Percentiles rank a stretch among this genome's conserved stretches.
phyloP scores from a whole-genome alignment of 2,113 vertebrate species.

The Oncorhynchus nerka region DNA sequence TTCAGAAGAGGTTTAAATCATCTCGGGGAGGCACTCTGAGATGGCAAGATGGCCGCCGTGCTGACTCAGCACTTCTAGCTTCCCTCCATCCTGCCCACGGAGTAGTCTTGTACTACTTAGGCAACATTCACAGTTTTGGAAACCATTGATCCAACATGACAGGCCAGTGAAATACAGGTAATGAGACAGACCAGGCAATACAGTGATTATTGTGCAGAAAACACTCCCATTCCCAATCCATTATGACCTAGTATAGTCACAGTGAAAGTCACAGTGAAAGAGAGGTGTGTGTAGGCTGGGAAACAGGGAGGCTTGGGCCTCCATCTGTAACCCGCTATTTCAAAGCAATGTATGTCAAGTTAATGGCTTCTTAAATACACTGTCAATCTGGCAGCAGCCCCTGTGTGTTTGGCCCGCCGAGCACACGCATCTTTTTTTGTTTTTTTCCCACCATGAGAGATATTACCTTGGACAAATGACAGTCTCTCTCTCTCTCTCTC shows the following conservation, averaged over 20 bases:
- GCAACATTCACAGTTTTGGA: slow-evolving; percentile 26
- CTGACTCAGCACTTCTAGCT: slow-evolving; percentile 64
- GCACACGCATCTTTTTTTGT: slow-evolving; percentile 48
- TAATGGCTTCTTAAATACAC: slow-evolving; percentile 80
- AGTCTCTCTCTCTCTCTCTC: slow-evolving; percentile 13
- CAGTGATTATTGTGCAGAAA: no score
- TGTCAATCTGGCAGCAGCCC: slow-evolving; percentile 67
- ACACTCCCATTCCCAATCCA: no score
- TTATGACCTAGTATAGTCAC: no score
- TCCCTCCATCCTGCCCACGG: slow-evolving; percentile 29
- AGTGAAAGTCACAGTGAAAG: background rate
- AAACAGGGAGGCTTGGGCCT: slow-evolving; percentile 28
- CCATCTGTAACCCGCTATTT: slow-evolving; percentile 45
- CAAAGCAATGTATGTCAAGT: slow-evolving; percentile 71
- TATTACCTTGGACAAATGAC: slow-evolving; percentile 35
- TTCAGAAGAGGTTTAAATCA: slow-evolving; percentile 70
- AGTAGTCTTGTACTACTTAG: slow-evolving; percentile 40
- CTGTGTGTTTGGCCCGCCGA: slow-evolving; percentile 45
- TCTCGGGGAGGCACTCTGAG: slow-evolving; percentile 20
- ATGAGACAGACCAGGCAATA: slow-evolving; percentile 27
- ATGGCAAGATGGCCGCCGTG: slow-evolving; percentile 22
- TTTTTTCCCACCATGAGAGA: slow-evolving; percentile 45
- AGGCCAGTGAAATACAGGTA: slow-evolving; percentile 17
- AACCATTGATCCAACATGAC: slow-evolving; percentile 33
- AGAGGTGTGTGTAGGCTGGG: background rate